These are phyloP conservation scores for Sebastes oblongus DNA, from an alignment of 2,797 vertebrate species.

Conservation along the genomic window DNA sequence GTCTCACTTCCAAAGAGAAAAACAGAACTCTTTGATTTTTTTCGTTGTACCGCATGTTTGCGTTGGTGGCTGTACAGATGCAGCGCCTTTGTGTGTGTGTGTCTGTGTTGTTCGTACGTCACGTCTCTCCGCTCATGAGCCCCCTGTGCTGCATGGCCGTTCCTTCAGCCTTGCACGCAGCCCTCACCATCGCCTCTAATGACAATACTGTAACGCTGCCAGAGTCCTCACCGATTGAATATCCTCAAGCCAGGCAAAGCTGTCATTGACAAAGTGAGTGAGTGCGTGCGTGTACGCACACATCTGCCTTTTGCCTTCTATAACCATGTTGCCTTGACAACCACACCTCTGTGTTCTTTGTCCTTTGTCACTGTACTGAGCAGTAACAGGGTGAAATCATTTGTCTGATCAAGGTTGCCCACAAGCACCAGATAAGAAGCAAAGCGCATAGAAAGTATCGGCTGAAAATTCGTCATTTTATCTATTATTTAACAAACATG, in stretches of 20 bases:
- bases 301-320: slow-evolving; percentile 58
- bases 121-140: neutral
- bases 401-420: slow-evolving; percentile 66
- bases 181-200: slow-evolving; percentile 31
- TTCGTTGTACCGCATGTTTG: neutral
- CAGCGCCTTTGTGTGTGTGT: neutral
- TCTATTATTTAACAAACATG: neutral
- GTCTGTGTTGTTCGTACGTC: neutral
- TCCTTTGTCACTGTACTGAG: slow-evolving; percentile 67
- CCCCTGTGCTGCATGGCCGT: neutral
- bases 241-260: slow-evolving; percentile 45
- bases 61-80: neutral
- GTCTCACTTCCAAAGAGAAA: neutral
- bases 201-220: slow-evolving; percentile 42
- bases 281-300: slow-evolving; percentile 13
- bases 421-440: slow-evolving; percentile 30
- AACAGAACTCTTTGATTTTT: neutral
- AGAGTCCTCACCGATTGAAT: slow-evolving; percentile 48
- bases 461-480: neutral
- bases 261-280: slow-evolving; percentile 43
- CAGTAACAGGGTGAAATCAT: slow-evolving; percentile 55
- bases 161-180: slow-evolving; percentile 38
- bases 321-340: slow-evolving; percentile 77
- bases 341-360: slow-evolving; percentile 64
- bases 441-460: neutral